Conservation (phyloP, 2,797 vertebrate genomes). For the Microcaecilia unicolor region DNA sequence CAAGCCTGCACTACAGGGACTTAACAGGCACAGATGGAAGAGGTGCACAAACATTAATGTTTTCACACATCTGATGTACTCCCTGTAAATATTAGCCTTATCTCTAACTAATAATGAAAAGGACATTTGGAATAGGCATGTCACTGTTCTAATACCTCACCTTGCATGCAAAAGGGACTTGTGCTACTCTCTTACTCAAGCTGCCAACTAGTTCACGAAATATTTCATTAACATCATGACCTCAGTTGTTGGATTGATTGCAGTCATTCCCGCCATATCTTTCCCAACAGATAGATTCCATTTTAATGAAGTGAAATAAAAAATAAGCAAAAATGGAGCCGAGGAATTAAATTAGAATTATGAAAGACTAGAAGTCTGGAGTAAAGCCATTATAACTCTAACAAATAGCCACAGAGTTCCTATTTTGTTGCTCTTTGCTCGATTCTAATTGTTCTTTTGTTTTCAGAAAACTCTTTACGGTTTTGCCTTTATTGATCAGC, state of each 20-base stretch:
- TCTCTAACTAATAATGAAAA: conserved; percentile 17
- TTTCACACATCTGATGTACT: conserved; percentile 13
- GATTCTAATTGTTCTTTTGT: no score
- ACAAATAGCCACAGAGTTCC: no score
- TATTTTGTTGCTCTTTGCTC: no score
- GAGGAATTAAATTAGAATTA: neutral
- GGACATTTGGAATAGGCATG: conserved; percentile 2
- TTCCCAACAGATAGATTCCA: neutral
- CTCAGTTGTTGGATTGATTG: conserved; percentile 14
- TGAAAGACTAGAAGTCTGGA: neutral
- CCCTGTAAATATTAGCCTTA: conserved; percentile 13
- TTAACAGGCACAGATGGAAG: conserved; percentile 4
- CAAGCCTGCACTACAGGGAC: conserved; percentile 2
- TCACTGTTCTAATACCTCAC: conserved; percentile 12
- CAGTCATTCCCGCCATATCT: neutral
- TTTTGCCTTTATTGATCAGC: no score
- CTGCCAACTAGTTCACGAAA: neutral
- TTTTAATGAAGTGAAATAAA: conserved; percentile 8
- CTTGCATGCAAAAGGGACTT: neutral
- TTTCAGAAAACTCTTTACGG: no score
- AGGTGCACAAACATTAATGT: conserved; percentile 18
- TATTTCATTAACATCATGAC: conserved; percentile 14
- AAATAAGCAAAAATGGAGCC: neutral
- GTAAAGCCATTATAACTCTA: no score
- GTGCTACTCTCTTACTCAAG: neutral